A percentile compares a stretch with the other conserved stretches of the same genome.
These are phyloP conservation scores for Zonitis immaculata DNA, from an alignment of 2,888 invertebrate species.

Conservation along the genomic window DNA sequence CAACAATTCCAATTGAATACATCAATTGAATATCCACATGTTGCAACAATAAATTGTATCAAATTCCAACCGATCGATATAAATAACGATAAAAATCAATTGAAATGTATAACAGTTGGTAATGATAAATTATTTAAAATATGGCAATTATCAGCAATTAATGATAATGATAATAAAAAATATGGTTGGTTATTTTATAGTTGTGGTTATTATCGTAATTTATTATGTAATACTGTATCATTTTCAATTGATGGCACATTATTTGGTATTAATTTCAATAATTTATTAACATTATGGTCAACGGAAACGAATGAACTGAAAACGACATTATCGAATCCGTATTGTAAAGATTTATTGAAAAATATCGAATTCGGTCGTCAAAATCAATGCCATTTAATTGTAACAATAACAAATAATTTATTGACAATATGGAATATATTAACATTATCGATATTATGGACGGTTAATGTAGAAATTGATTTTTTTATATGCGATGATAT, in stretches of 20 bases:
- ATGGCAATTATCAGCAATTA: constrained; percentile 59
- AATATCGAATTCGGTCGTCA: constrained; percentile 57
- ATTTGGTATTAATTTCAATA: constrained; percentile 64
- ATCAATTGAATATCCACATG: constrained; percentile 67
- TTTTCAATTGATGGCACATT: constrained; percentile 76
- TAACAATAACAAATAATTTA: constrained; percentile 55
- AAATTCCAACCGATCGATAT: constrained; percentile 54
- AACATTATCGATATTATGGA: constrained; percentile 65
- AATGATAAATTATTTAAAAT: constrained; percentile 65
- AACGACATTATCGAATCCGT: constrained; percentile 52
- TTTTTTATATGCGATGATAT: constrained; percentile 57
- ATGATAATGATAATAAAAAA: constrained; percentile 41
- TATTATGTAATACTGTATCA: constrained; percentile 54
- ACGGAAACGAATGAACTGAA: constrained; percentile 57
- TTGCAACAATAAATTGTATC: constrained; percentile 55
- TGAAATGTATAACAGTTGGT: constrained; percentile 62
- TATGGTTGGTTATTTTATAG: constrained; percentile 62
- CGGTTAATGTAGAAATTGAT: constrained; percentile 53
- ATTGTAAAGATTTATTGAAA: constrained; percentile 40
- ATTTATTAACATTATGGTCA: constrained; percentile 65
- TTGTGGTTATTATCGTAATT: constrained; percentile 58
- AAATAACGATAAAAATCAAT: constrained; percentile 38
- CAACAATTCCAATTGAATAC: constrained; percentile 69
- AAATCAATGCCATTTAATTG: constrained; percentile 55
- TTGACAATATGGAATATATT: constrained; percentile 70